Evolutionary conservation across 2,113 vertebrate genomes (phyloP).

Genomic region (Lanius collurio): DNA sequence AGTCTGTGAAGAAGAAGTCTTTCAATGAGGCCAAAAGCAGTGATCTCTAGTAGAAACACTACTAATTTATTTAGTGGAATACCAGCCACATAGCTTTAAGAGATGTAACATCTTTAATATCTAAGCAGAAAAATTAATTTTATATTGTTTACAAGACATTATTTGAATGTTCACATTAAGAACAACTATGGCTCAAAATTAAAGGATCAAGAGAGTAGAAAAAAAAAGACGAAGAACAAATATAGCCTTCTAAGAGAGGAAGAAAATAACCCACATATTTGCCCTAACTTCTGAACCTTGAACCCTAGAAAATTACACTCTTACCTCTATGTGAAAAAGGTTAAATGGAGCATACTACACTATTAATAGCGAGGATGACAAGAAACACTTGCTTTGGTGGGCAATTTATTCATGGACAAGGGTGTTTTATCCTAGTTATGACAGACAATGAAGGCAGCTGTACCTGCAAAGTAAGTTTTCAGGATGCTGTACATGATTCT

Average conservation of each 20-base stretch:
- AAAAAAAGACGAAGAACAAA: background rate
- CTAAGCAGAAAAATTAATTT: background rate
- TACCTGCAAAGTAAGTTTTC: background rate
- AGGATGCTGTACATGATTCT: background rate
- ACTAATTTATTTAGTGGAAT: background rate
- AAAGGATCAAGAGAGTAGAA: background rate
- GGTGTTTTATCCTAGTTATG: background rate
- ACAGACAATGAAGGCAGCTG: background rate
- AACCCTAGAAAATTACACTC: background rate
- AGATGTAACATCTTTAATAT: background rate
- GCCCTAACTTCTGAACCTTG: background rate
- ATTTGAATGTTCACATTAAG: background rate
- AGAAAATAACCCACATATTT: background rate
- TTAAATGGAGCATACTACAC: background rate
- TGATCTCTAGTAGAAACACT: background rate
- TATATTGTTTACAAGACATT: background rate
- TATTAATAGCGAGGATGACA: background rate
- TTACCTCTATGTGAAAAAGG: background rate
- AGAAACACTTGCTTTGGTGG: background rate
- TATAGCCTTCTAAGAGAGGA: background rate
- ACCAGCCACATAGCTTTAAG: background rate
- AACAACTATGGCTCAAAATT: background rate
- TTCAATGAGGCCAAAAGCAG: background rate
- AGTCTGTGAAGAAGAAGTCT: background rate
- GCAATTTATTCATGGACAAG: background rate